A percentile compares a stretch with the other conserved stretches of the same genome.
phyloP scores from a whole-genome alignment of 1,140 invertebrate species.

The Brachionus rotundiformis region DNA sequence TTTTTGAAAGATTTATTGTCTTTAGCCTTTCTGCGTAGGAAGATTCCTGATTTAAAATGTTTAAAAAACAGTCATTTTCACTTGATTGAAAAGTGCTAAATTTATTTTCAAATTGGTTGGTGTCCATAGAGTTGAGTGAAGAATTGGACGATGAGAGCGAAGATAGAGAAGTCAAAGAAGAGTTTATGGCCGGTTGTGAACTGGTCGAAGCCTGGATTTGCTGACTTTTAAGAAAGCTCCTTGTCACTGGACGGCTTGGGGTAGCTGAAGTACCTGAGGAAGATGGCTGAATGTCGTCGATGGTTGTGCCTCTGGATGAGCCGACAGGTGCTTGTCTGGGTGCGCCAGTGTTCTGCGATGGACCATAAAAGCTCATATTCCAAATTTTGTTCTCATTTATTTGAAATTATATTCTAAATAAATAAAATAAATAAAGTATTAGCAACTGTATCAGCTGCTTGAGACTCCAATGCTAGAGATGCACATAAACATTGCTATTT shows the following conservation, averaged over 20 bases:
- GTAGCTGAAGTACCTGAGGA: not conserved
- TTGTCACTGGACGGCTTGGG: not conserved
- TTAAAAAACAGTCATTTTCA: not conserved
- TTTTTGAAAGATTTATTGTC: not conserved
- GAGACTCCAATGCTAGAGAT: not conserved
- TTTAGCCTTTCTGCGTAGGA: not conserved
- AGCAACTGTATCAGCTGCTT: not conserved
- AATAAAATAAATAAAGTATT: not conserved
- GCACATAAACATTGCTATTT: not conserved
- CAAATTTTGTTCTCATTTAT: conserved; percentile 8
- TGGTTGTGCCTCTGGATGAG: not conserved
- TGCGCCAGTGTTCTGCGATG: not conserved
- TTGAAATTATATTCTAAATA: not conserved
- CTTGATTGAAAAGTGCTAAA: not conserved
- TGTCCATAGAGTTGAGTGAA: conserved; percentile 29
- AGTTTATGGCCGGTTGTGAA: not conserved
- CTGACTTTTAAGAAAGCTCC: not conserved
- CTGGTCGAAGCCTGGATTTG: not conserved
- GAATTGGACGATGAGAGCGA: conserved; percentile 24
- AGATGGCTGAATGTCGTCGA: conserved; percentile 3
- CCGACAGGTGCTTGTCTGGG: not conserved
- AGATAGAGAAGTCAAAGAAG: not conserved
- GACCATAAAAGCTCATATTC: conserved; percentile 26
- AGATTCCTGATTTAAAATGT: not conserved
- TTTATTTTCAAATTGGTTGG: not conserved